Evolutionary conservation across 2,113 vertebrate genomes (phyloP).

Genomic region (Hoplias malabaricus): DNA sequence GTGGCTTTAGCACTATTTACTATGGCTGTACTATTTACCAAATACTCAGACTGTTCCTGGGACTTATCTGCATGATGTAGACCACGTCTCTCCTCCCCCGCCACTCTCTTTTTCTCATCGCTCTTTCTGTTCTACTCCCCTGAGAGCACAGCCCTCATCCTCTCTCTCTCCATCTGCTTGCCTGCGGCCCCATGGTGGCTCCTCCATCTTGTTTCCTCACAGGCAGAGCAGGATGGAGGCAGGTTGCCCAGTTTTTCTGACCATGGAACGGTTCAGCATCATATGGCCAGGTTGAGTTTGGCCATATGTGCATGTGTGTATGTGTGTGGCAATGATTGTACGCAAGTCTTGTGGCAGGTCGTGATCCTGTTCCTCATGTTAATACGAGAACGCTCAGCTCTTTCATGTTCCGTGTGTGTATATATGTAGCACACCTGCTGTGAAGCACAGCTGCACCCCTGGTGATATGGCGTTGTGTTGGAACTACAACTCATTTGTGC

Average conservation of each 20-base stretch:
- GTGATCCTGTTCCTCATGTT: not conserved
- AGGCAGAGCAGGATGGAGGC: conserved; percentile 15
- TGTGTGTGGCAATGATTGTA: conserved; percentile 18
- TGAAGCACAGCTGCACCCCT: too few species aligned
- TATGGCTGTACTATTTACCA: not conserved
- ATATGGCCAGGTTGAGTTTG: conserved; percentile 32
- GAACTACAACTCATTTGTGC: too few species aligned
- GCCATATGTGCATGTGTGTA: not conserved
- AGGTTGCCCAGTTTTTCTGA: conserved; percentile 11
- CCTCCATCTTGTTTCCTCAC: conserved; percentile 34
- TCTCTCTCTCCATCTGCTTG: conserved; percentile 63
- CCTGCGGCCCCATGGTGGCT: conserved; percentile 9
- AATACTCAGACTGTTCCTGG: not conserved
- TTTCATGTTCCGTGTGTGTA: not conserved
- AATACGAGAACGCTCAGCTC: not conserved
- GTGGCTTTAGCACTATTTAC: too few species aligned
- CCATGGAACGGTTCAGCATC: conserved; percentile 16
- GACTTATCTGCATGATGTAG: conserved; percentile 1
- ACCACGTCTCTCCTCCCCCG: not conserved
- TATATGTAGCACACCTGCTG: not conserved
- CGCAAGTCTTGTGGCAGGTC: not conserved
- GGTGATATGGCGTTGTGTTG: too few species aligned
- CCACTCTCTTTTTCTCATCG: not conserved
- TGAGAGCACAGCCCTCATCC: conserved; percentile 39
- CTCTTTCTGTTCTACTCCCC: conserved; percentile 48